These are phyloP conservation scores for Onychorhynchus coronatus DNA, from an alignment of 2,113 vertebrate species.

Conservation along the genomic window DNA sequence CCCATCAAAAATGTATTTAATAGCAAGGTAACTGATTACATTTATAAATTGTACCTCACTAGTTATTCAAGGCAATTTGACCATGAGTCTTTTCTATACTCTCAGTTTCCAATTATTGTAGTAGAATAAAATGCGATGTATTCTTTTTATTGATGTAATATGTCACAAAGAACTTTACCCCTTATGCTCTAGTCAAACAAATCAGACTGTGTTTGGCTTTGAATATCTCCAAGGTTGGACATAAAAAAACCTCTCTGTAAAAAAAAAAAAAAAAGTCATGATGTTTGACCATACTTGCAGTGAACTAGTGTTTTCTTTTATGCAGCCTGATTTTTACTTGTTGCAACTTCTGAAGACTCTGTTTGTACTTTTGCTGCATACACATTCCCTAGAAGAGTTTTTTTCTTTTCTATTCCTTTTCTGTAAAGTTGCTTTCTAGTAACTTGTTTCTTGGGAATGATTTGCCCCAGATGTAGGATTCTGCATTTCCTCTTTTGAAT, in stretches of 20 bases:
- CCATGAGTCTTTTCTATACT: not conserved
- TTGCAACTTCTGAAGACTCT: not conserved
- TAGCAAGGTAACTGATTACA: not conserved
- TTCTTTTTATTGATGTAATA: not conserved
- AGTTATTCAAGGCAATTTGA: not conserved
- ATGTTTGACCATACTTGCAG: not conserved
- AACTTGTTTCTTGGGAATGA: not conserved
- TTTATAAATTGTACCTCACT: not conserved
- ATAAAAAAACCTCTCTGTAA: not conserved
- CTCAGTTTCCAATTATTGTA: not conserved
- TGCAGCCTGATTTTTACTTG: not conserved
- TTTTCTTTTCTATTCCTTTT: not conserved
- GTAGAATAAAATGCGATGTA: not conserved
- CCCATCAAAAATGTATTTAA: not conserved
- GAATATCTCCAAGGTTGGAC: not conserved
- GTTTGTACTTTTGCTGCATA: not conserved
- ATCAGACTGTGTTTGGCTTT: not conserved
- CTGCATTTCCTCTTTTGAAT: not conserved
- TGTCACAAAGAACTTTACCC: not conserved
- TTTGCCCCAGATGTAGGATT: not conserved
- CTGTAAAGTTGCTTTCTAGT: not conserved
- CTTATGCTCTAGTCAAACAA: not conserved
- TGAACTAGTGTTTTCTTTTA: not conserved
- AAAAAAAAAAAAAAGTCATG: not conserved
- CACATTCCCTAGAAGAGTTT: not conserved